phyloP scores from a whole-genome alignment of 2,797 vertebrate species.

The Manis javanica region DNA sequence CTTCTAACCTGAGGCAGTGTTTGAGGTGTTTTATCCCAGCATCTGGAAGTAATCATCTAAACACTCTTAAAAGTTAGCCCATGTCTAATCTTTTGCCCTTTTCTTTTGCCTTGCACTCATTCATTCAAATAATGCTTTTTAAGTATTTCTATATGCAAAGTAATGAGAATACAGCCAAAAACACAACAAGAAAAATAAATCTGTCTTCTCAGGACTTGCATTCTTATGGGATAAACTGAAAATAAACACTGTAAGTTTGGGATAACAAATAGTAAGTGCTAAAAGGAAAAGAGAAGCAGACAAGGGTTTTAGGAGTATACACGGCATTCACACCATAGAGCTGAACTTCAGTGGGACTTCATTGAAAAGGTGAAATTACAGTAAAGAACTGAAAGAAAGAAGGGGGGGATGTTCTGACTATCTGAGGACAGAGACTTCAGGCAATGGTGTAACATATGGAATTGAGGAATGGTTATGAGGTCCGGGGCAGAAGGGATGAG shows the following conservation, averaged over 20 bases:
- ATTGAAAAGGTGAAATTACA: background rate
- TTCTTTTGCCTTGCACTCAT: background rate
- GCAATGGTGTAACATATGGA: fast-evolving
- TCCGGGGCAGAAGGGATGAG: background rate
- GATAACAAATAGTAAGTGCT: background rate
- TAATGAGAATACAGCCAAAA: background rate
- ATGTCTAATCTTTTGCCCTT: background rate
- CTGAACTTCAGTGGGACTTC: background rate
- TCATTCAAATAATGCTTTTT: background rate
- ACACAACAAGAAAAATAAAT: background rate
- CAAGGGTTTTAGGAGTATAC: background rate
- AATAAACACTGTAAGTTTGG: background rate
- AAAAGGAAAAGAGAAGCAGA: background rate
- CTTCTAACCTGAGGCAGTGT: background rate
- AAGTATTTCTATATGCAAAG: background rate
- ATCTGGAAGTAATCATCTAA: background rate
- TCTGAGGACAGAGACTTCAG: background rate
- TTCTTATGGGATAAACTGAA: background rate
- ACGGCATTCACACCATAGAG: fast-evolving
- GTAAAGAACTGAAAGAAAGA: background rate
- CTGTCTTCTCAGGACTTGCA: background rate
- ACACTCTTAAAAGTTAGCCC: background rate
- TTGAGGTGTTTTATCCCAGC: background rate
- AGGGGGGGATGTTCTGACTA: background rate
- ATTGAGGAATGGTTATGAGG: background rate